Evolutionary conservation across 2,113 vertebrate genomes (phyloP), one percentile per base, ranked within the genome.

Genomic region (Toxostoma redivivum): DNA sequence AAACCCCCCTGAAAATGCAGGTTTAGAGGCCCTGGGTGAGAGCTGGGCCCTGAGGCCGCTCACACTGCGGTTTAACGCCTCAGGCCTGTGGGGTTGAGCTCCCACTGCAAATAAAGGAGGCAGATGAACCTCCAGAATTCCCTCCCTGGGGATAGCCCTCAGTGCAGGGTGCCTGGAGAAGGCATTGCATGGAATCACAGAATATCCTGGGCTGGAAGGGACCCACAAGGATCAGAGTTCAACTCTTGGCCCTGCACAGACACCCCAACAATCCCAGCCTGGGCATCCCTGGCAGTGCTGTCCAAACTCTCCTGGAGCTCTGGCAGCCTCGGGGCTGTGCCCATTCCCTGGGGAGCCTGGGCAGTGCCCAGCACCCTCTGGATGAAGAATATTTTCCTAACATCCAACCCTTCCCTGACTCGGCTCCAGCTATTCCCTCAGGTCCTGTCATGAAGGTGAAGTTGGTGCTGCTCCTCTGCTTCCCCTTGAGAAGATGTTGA

Each of bases 211-310:
- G 62, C 33, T 51, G 62, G 38, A 28, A 51, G 45, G 53, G 21
- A 31, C 7, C 3, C 82, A 4, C 25, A 11, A 3, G 33, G 62
- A 28, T 23, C 83, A 78, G 4, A 33, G 45, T 4, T 6, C 53
- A 22, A 0, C 1, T 8, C 37, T 33, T 16, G 24, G 15, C 24
- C 70, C 50, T 38, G 62, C 62, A 19, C 22, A 54, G 15, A 24
- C 58, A 10, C 8, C 54, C 9, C 83, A 60, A 14, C 15, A 19
- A 45, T 38, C 54, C 33, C 45, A 37, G 15, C 7, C 62, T 2
- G 45, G 0, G 24, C 24, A 33, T 40, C 27, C 20, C 51, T 27
- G 44, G 1, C 0, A 21, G 13, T 0, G 0, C 0, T 44, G 18
- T 15, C 28, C 15, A 15, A 69, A 23, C 6, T 0, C 8, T 28